These are phyloP conservation scores for Myiopsitta monachus DNA, from an alignment of 2,113 vertebrate species.

Conservation along the genomic window DNA sequence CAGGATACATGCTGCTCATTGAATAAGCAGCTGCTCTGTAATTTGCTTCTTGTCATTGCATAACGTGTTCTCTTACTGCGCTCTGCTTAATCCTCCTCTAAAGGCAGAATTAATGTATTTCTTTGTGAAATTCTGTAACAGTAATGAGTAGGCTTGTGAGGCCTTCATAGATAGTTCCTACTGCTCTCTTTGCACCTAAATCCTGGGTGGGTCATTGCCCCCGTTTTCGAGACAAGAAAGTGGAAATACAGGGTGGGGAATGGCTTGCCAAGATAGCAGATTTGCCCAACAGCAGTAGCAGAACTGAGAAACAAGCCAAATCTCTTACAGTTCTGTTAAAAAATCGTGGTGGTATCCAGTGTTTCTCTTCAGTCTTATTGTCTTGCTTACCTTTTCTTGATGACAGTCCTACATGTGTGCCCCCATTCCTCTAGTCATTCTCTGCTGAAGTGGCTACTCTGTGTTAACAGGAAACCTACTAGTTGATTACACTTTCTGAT, in stretches of 20 bases:
- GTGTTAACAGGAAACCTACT: fast-evolving
- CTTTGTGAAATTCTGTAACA: not conserved
- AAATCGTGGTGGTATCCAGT: not conserved
- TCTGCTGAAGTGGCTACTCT: not conserved
- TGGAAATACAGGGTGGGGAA: not conserved
- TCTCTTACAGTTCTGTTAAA: not conserved
- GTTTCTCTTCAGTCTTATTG: not conserved
- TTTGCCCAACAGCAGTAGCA: not conserved
- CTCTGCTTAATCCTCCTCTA: not conserved
- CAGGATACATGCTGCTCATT: not conserved
- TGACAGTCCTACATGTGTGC: not conserved
- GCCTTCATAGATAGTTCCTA: not conserved
- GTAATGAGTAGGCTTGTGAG: not conserved
- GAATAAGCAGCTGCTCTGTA: not conserved
- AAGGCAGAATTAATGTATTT: not conserved
- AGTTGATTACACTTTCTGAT: not conserved
- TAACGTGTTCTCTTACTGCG: not conserved
- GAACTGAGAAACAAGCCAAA: not conserved
- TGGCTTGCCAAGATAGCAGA: not conserved
- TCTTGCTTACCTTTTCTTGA: not conserved
- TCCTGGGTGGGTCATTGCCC: not conserved
- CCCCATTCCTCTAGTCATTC: not conserved
- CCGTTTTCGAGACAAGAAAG: not conserved
- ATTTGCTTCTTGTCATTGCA: not conserved
- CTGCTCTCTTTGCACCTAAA: not conserved